Conservation (phyloP, 2,113 vertebrate genomes). For the Shinisaurus crocodilurus region DNA sequence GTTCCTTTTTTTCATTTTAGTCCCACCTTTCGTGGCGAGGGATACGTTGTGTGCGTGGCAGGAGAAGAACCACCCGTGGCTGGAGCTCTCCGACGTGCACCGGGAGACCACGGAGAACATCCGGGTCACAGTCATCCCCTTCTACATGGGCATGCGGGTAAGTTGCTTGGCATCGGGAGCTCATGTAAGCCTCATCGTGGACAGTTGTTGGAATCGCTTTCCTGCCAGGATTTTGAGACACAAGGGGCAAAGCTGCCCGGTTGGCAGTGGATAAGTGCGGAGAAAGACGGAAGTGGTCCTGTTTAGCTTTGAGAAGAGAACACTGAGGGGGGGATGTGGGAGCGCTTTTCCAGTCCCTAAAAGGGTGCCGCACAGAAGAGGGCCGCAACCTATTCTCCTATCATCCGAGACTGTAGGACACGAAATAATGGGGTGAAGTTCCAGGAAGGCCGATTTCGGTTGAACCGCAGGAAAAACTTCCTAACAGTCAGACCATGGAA, state of each 20-base stretch:
- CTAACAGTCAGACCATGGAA: too few species aligned
- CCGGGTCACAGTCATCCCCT: conserved; percentile 96
- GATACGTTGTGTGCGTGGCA: conserved; percentile 97
- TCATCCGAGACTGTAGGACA: too few species aligned
- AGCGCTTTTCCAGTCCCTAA: too few species aligned
- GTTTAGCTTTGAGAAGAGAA: too few species aligned
- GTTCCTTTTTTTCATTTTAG: conserved; percentile 52
- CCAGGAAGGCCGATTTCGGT: too few species aligned
- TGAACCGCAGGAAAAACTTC: too few species aligned
- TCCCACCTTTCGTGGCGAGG: conserved; percentile 90
- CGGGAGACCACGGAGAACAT: conserved; percentile 97
- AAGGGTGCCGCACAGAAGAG: too few species aligned
- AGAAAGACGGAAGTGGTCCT: too few species aligned
- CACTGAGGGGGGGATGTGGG: too few species aligned
- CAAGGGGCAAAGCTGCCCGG: not conserved
- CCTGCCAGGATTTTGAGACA: not conserved
- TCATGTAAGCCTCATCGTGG: not conserved
- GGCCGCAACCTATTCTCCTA: too few species aligned
- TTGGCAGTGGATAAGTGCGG: too few species aligned
- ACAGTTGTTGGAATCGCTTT: not conserved
- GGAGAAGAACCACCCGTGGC: conserved; percentile 98
- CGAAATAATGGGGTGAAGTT: too few species aligned
- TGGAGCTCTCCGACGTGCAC: conserved; percentile 97
- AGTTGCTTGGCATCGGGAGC: not conserved
- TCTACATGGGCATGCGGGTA: conserved; percentile 99